Evolutionary conservation across 1,140 invertebrate species (phyloP).

Genomic region (Drosophila asahinai): DNA sequence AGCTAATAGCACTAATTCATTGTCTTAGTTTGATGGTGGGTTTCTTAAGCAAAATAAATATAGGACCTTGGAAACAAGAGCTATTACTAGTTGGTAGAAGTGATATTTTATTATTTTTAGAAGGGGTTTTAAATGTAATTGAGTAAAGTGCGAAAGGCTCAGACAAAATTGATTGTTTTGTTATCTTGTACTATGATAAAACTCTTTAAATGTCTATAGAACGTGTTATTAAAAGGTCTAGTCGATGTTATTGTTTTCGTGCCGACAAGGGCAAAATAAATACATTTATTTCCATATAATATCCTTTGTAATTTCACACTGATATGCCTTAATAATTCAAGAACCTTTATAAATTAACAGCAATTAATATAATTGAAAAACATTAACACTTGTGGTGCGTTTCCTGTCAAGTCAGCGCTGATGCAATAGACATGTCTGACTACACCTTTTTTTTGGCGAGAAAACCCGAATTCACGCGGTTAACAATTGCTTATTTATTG

Average conservation of each 20-base stretch:
- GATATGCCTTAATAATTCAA: background rate
- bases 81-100: background rate
- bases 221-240: no score
- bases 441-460: background rate
- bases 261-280: no score
- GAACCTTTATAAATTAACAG: background rate
- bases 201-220: no score
- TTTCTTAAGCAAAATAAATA: background rate
- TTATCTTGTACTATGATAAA: background rate
- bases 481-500: constrained; percentile 34
- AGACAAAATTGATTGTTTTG: background rate
- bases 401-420: constrained; percentile 13
- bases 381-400: constrained; percentile 1
- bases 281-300: background rate
- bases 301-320: background rate
- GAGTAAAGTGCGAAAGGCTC: background rate
- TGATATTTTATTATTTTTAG: background rate
- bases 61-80: background rate
- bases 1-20: background rate
- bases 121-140: background rate
- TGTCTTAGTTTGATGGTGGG: background rate
- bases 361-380: constrained; percentile 1
- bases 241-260: no score
- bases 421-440: constrained; percentile 23
- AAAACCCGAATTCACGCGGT: constrained; percentile 10